These are phyloP conservation scores for Cairina moschata DNA, from an alignment of 2,113 vertebrate genomes.

Conservation along the genomic window DNA sequence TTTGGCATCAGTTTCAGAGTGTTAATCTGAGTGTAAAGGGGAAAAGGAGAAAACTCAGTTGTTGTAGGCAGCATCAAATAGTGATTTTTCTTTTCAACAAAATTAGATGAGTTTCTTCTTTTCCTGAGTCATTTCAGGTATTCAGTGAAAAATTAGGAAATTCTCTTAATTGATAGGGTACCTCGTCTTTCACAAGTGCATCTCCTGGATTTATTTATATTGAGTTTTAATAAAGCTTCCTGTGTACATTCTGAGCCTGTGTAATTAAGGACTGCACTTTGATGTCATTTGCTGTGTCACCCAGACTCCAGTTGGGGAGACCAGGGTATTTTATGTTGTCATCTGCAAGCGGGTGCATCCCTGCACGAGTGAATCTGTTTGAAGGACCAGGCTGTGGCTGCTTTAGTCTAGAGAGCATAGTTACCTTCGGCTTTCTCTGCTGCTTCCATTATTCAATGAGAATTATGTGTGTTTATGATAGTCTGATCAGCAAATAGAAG, in stretches of 20 bases:
- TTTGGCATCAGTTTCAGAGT: background rate
- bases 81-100: background rate
- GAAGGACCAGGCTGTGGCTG: slow-evolving; percentile 10
- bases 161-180: background rate
- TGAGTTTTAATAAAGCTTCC: slow-evolving; percentile 1
- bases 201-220: background rate
- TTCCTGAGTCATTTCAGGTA: background rate
- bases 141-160: background rate
- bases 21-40: background rate
- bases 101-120: background rate
- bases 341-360: background rate
- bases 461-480: slow-evolving; percentile 58
- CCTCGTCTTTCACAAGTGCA: background rate
- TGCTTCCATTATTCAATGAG: slow-evolving; percentile 42
- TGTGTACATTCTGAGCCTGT: background rate
- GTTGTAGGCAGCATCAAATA: background rate
- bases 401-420: slow-evolving; percentile 31
- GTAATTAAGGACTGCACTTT: background rate
- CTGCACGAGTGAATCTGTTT: background rate
- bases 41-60: background rate
- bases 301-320: background rate
- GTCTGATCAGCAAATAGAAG: slow-evolving; percentile 40
- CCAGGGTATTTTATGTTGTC: background rate
- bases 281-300: background rate
- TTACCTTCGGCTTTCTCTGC: background rate